A percentile compares a stretch with the other conserved stretches of the same genome.
These are phyloP conservation scores for Cataglyphis albicans DNA, from an alignment of 2,888 invertebrate genomes.

Conservation along the genomic window DNA sequence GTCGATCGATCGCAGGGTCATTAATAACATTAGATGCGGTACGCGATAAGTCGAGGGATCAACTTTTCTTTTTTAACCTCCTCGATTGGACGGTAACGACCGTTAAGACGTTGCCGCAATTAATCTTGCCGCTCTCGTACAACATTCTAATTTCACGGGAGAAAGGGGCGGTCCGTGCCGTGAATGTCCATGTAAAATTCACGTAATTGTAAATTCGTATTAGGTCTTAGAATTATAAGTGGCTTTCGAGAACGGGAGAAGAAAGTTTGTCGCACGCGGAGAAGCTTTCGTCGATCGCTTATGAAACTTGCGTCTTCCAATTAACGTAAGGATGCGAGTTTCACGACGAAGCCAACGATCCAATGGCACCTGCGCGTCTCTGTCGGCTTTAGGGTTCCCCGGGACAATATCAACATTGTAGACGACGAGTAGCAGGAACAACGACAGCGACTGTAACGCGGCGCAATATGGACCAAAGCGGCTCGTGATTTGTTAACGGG, in stretches of 20 bases:
- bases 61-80: constrained; percentile 30
- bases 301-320: constrained; percentile 63
- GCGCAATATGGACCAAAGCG: constrained; percentile 63
- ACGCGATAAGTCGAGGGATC: constrained; percentile 51
- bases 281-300: constrained; percentile 34
- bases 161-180: constrained; percentile 3
- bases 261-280: neutral
- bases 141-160: constrained; percentile 53
- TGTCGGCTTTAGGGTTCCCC: neutral
- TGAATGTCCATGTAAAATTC: constrained; percentile 31
- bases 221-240: constrained; percentile 10
- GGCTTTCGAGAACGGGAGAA: neutral
- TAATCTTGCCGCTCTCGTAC: constrained; percentile 40
- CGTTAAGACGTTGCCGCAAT: constrained; percentile 54
- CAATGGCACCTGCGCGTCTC: constrained; percentile 27
- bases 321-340: constrained; percentile 69
- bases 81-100: constrained; percentile 50
- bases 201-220: constrained; percentile 22
- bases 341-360: constrained; percentile 66
- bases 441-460: constrained; percentile 7
- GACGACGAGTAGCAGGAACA: constrained; percentile 16
- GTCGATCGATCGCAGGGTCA: constrained; percentile 49
- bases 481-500: constrained; percentile 72
- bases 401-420: constrained; percentile 69
- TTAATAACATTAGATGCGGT: constrained; percentile 57